Base-by-base conservation (phyloP, 2,888 invertebrate genomes). In the Calameuta pallipes region DNA sequence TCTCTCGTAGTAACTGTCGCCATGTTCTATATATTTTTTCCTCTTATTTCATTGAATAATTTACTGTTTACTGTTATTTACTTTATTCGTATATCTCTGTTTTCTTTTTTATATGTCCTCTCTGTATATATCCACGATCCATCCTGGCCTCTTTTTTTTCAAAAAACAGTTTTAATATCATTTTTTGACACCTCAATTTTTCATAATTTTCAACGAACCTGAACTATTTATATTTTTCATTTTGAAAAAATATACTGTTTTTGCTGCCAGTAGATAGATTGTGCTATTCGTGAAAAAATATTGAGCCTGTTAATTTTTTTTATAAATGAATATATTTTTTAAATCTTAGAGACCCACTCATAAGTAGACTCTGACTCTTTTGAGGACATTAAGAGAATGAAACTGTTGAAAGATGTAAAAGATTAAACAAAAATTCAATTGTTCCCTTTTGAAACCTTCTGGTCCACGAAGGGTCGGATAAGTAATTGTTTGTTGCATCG, bases 401-500 rank as follows among this genome's bases (percentile, higher is more conserved):
- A 15, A 56, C 2, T 23, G 0, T 56, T 56, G 23, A 56, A 56
- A 56, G 9, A 56, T 56, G 23, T 23, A 23, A 23, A 2, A 23
- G 56, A 56, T 56, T 56, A 2, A 56, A 23, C 4, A 56, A 56
- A 23, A 1, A 37, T 9, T 56, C 2, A 31, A 71, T 71, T 33
- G 23, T n/a, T 31, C 12, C 31, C 71, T 31, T 71, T 31, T 33
- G 34, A 71, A 71, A 71, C 71, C 71, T 71, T 71, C 71, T 71
- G 71, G 33, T 71, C 71, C 31, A n/a, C 71, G 71, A 31, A 71
- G 71, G 71, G 12, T 71, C 71, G 30, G 12, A 71, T 34, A 71
- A 31, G 71, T 56, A 23, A 56, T 2, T 71, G 31, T 31, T 31
- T 71, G 85, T 88, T 89, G 87, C 86, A 88, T 89, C 86, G 86